Evolutionary conservation across 2,888 invertebrate species (phyloP), one percentile per base, ranked within the genome.

Genomic region (Macrosoma leucophasiata): DNA sequence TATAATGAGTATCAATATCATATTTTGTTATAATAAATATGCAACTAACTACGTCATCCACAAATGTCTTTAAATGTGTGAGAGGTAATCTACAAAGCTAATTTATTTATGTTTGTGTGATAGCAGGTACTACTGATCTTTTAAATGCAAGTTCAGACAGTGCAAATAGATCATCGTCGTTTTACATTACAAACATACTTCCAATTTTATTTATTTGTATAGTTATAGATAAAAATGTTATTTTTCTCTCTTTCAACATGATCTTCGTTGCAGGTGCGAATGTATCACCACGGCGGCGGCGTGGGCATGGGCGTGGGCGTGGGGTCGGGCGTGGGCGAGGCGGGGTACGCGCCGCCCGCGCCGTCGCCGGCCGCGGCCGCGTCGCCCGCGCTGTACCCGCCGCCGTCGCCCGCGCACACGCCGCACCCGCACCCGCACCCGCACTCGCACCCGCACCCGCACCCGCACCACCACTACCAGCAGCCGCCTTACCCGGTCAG

Each of bases 261-360:
- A 26, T 4, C 29, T 11, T 18, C 29, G 10, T 41, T 43, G 5
- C 74, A 88, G 85, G 86, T 92, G 50, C 88, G 92, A 33, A 90
- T 92, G 88, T 91, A 90, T 70, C 87, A 82, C 62, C 62, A 62
- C 58, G 74, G 41, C 31, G 50, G 58, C 26, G 63, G 65, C 33
- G 71, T 46, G 46, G 57, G 50, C 39, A 44, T 70, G 18, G 77
- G 73, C 20, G 55, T 40, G 29, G 54, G 52, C 21, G 44, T 57
- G 19, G 42, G 58, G 24, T 60, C 44, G 35, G 59, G 60, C 43
- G 50, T 45, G 26, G 44, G 41, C 62, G 41, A 52, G 47, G 60
- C 58, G 58, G 66, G 63, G 36, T 72, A 70, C 70, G 76, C 75
- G 49, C 72, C 71, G 32, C 70, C 70, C 31, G 67, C 81, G 34